A percentile compares a stretch with the other conserved stretches of the same genome.
Evolutionary conservation across 2,888 invertebrate species (phyloP).

Genomic region (Hirtodrosophila trivittata): DNA sequence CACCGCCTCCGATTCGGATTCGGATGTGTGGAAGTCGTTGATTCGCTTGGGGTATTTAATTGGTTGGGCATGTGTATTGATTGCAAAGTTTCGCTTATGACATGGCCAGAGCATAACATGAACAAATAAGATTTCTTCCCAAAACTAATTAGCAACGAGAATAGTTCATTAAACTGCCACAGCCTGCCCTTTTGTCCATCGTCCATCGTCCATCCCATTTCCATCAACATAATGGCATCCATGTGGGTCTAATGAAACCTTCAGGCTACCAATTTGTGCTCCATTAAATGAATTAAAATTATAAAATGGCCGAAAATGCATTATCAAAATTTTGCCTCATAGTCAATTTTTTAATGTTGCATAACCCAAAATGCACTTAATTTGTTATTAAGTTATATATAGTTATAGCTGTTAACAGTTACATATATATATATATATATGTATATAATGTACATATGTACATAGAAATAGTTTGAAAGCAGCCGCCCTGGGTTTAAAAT

Average conservation of each 20-base stretch:
- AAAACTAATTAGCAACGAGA: conserved; percentile 69
- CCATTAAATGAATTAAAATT: conserved; percentile 54
- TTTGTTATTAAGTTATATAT: too few species aligned
- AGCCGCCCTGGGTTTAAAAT: conserved; percentile 34
- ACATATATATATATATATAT: too few species aligned
- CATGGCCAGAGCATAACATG: conserved; percentile 29
- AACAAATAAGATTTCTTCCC: conserved; percentile 70
- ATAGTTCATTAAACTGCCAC: conserved; percentile 48
- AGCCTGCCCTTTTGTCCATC: conserved; percentile 3
- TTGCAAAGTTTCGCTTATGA: conserved; percentile 58
- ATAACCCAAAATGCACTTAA: conserved; percentile 46
- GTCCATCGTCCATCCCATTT: neutral
- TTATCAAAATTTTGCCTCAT: conserved; percentile 4
- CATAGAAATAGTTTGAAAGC: conserved; percentile 45
- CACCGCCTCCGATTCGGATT: conserved; percentile 15
- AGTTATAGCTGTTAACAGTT: too few species aligned
- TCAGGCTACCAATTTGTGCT: conserved; percentile 22
- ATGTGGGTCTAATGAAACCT: conserved; percentile 34
- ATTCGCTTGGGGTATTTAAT: conserved; percentile 51
- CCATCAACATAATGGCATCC: neutral
- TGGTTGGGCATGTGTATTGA: conserved; percentile 54
- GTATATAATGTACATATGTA: too few species aligned
- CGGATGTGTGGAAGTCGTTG: conserved; percentile 21
- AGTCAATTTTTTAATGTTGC: conserved; percentile 6
- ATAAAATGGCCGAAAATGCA: conserved; percentile 21